Evolutionary conservation across 1,140 invertebrate species (phyloP).

Genomic region (Orchesella cincta): DNA sequence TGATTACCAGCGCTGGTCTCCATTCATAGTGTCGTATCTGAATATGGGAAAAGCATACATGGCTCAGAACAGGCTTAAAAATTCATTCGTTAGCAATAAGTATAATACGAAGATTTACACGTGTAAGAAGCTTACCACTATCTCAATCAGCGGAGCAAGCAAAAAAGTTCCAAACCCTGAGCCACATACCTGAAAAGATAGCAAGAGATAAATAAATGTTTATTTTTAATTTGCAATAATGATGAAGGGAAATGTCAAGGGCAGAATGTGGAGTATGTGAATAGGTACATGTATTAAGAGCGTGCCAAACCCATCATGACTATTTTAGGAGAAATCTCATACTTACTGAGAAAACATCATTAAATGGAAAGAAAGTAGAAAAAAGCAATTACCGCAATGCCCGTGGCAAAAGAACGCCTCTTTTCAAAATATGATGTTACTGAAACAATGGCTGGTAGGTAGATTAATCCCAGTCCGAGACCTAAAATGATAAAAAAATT

Average conservation of each 20-base stretch:
- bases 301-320: neutral
- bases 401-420: constrained; percentile 84
- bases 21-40: constrained; percentile 65
- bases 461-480: constrained; percentile 89
- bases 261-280: neutral
- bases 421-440: constrained; percentile 94
- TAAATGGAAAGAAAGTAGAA: neutral
- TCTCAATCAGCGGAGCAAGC: constrained; percentile 75
- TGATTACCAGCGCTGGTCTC: constrained; percentile 75
- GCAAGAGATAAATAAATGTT: neutral
- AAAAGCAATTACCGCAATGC: constrained; percentile 69
- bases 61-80: too few relatives aligned
- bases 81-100: too few relatives aligned
- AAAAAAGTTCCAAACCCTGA: constrained; percentile 85
- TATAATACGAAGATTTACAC: too few relatives aligned
- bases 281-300: neutral
- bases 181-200: constrained; percentile 73
- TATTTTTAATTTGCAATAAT: neutral
- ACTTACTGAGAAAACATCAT: neutral
- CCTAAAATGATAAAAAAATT: constrained; percentile 62
- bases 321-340: neutral
- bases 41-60: too few relatives aligned
- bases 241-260: constrained; percentile 9
- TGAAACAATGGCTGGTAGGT: constrained; percentile 90
- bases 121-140: constrained; percentile 58